Conservation (phyloP, 2,113 vertebrate genomes). For the Prionailurus viverrinus region DNA sequence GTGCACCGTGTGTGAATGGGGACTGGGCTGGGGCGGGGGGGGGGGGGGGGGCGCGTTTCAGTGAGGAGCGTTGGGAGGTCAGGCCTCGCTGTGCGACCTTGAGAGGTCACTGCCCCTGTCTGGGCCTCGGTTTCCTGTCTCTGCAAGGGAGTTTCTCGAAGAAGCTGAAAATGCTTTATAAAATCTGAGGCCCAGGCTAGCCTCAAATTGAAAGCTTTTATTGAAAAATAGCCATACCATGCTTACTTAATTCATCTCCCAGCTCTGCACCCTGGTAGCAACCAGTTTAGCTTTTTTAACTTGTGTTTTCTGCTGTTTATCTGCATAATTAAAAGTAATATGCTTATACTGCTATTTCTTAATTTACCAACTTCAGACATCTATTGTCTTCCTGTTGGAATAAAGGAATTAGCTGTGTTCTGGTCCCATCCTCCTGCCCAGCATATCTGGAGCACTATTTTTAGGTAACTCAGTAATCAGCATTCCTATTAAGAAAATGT, state of each 20-base stretch:
- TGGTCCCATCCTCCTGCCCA: neutral
- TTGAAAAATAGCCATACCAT: neutral
- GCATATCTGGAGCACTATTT: conserved; percentile 58
- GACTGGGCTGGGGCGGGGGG: neutral
- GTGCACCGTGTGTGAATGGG: neutral
- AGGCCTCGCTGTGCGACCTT: conserved; percentile 46
- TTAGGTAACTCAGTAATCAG: conserved; percentile 59
- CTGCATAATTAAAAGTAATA: conserved; percentile 4
- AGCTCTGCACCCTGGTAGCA: neutral
- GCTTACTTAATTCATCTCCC: neutral
- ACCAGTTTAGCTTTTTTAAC: neutral
- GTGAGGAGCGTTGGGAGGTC: neutral
- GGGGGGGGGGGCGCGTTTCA: neutral
- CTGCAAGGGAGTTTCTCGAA: neutral
- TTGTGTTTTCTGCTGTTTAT: conserved; percentile 46
- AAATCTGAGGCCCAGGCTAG: neutral
- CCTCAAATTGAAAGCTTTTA: conserved; percentile 19
- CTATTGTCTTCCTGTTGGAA: conserved; percentile 61
- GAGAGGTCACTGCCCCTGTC: neutral
- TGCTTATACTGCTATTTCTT: conserved; percentile 53
- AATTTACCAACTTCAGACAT: conserved; percentile 47
- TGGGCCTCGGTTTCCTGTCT: neutral
- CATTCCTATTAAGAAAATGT: conserved; percentile 53
- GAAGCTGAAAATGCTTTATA: conserved; percentile 23
- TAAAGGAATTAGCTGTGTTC: conserved; percentile 53